phyloP scores from a whole-genome alignment of 2,797 vertebrate species.

The Syngnathus acus region DNA sequence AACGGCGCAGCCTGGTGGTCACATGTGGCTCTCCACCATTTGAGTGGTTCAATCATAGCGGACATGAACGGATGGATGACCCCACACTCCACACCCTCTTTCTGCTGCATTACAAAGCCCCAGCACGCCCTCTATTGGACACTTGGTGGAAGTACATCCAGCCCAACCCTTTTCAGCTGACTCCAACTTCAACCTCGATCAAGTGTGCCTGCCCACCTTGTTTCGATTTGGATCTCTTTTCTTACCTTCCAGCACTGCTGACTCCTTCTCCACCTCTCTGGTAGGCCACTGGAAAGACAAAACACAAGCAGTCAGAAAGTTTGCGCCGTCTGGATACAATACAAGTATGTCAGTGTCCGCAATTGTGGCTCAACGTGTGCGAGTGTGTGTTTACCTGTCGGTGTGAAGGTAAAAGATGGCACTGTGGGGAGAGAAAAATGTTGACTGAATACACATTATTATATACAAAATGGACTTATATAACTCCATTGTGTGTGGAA shows the following conservation, averaged over 20 bases:
- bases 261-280: constrained; percentile 96
- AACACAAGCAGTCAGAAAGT: neutral
- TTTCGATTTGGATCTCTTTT: neutral
- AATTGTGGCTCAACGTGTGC: neutral
- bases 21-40: constrained; percentile 26
- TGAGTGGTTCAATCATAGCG: constrained; percentile 29
- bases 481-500: neutral
- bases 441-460: neutral
- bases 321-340: too few species aligned
- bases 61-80: constrained; percentile 8
- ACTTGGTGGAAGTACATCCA: constrained; percentile 23
- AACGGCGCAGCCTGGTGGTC: constrained; percentile 64
- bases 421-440: constrained; percentile 73
- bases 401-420: constrained; percentile 98
- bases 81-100: constrained; percentile 8
- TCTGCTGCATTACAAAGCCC: constrained; percentile 52
- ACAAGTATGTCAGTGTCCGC: neutral
- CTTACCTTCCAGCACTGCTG: constrained; percentile 95
- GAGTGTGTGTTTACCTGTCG: constrained; percentile 81
- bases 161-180: constrained; percentile 13
- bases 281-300: constrained; percentile 81
- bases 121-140: constrained; percentile 82
- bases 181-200: too few species aligned
- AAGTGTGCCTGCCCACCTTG: too few species aligned
- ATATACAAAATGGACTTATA: neutral